Evolutionary conservation across 2,888 invertebrate genomes (phyloP).

Genomic region (Scaptomyza parva): DNA sequence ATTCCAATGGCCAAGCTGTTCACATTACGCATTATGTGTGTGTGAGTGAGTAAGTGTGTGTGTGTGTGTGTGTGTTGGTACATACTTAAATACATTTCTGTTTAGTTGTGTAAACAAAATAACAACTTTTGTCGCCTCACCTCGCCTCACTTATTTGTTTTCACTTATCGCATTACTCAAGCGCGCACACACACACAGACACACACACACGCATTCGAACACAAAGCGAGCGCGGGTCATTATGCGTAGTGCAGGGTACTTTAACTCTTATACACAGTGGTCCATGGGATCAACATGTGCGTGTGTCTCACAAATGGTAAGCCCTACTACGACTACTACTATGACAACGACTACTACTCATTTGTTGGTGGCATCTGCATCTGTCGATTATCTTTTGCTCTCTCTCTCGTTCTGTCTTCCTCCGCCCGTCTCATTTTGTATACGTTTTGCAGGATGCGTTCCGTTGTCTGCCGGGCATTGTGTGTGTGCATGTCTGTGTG

Average conservation of each 20-base stretch:
- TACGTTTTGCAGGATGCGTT: slow-evolving; percentile 23
- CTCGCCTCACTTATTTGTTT: slow-evolving; percentile 70
- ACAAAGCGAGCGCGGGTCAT: slow-evolving; percentile 37
- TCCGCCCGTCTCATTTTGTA: slow-evolving; percentile 10
- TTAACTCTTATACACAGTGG: slow-evolving; percentile 1
- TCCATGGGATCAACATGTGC: slow-evolving; percentile 22
- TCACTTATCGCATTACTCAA: slow-evolving; percentile 71
- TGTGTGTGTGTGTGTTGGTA: background rate
- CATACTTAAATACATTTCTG: slow-evolving; percentile 27
- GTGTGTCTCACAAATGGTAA: slow-evolving; percentile 17
- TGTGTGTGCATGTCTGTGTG: slow-evolving; percentile 25
- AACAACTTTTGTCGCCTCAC: slow-evolving; percentile 54
- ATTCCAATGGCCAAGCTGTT: slow-evolving; percentile 20
- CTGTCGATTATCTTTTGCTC: slow-evolving; percentile 54
- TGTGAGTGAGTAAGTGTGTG: slow-evolving; percentile 24
- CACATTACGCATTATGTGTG: slow-evolving; percentile 50
- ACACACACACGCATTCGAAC: slow-evolving; percentile 48
- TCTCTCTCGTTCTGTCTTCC: background rate
- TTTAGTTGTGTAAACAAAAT: slow-evolving; percentile 72
- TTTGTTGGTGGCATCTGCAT: slow-evolving; percentile 57
- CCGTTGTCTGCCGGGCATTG: slow-evolving; percentile 36
- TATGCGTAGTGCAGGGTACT: slow-evolving; percentile 37
- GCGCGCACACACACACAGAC: slow-evolving; percentile 33
- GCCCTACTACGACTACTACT: slow-evolving; percentile 43
- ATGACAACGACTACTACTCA: slow-evolving; percentile 38